Base-by-base conservation (phyloP, 2,888 invertebrate genomes). In the Dynastes tityus region DNA sequence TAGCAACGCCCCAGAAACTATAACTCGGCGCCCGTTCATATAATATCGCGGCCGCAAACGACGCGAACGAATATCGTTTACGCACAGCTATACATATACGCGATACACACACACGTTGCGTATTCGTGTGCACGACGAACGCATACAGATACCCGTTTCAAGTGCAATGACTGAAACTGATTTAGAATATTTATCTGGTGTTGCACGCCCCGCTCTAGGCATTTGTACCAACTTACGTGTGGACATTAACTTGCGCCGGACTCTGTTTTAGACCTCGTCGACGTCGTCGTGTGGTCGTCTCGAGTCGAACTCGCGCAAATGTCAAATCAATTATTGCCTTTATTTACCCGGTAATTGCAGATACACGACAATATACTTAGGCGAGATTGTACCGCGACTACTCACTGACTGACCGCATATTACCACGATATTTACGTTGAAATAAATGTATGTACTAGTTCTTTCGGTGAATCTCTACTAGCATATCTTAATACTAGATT, bases 291-390 rank as follows among this genome's bases (percentile, higher is more conserved):
- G 37, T 65, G 78, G 63, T 40, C 40, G 45, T 45, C 45, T 11
- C 45, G 45, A 45, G 78, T 79, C 78, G 82, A 79, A 80, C 80
- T 80, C 81, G 76, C 80, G 80, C 79, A 82, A 83, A 84, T 83
- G 84, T 83, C 84, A 83, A 80, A 82, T 82, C 82, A 82, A 81
- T 83, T 83, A 81, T 81, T 81, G 81, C 80, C 78, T 77, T 77
- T 77, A 79, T 79, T 80, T 76, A 78, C 76, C 80, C 45, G 80
- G 82, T 82, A 81, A 81, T 79, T 79, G 74, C 78, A 78, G 79
- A 80, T 75, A 82, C 84, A 84, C 77, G 84, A 83, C 81, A 82
- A 81, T 84, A 81, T 80, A 84, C 83, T 84, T 83, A 84, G 80
- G 11, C 45, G 11, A 45, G 45, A 45, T 45, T 8, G 45, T 45